Conservation (phyloP, 2,888 invertebrate genomes). For the Caenorhabditis drosophilae region DNA sequence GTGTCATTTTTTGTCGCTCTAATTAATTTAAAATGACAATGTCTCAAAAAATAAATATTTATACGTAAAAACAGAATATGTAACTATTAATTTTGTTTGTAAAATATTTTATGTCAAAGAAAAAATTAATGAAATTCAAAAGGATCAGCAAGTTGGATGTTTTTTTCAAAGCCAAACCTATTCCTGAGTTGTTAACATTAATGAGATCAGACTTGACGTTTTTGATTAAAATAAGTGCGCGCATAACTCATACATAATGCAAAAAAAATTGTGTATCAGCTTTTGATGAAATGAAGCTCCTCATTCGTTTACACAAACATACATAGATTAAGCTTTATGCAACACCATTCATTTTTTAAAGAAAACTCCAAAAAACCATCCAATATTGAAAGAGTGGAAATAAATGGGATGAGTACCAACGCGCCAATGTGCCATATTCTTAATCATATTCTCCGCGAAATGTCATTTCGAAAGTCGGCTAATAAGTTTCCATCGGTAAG, state of each 20-base stretch:
- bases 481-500: constrained; percentile 36
- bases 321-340: no score
- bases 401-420: constrained; percentile 22
- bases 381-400: not conserved
- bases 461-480: constrained; percentile 27
- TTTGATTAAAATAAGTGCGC: constrained; percentile 42
- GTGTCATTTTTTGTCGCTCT: constrained; percentile 11
- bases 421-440: constrained; percentile 32
- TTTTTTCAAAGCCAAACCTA: no score
- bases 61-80: constrained; percentile 1
- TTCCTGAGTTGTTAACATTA: no score
- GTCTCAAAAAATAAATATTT: not conserved
- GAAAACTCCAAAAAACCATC: constrained; percentile 10
- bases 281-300: no score
- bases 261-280: no score
- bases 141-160: no score
- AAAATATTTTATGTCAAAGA: no score
- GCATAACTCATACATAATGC: constrained; percentile 38
- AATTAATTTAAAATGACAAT: not conserved
- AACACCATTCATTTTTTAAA: constrained; percentile 3
- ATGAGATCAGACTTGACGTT: constrained; percentile 29
- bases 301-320: no score
- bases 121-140: no score
- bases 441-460: constrained; percentile 29
- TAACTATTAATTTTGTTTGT: no score